Evolutionary conservation across 1,140 invertebrate genomes (phyloP).

Genomic region (Camponotus vicinus): DNA sequence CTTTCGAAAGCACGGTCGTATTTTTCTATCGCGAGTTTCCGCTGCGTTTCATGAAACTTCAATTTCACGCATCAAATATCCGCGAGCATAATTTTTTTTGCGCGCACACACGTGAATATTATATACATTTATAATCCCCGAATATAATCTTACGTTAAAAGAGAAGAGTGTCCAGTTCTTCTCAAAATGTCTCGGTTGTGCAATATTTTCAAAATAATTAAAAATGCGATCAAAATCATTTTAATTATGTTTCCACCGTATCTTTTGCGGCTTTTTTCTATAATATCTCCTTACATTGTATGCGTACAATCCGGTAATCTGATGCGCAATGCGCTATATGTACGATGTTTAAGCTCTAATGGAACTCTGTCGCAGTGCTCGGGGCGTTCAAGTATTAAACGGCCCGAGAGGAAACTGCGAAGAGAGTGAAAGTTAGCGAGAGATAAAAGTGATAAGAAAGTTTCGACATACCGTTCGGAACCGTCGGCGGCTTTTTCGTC

Average conservation of each 20-base stretch:
- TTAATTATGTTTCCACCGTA: neutral
- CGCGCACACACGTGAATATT: neutral
- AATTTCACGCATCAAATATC: conserved; percentile 58
- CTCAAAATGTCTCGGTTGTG: neutral
- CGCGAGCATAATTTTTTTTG: conserved; percentile 30
- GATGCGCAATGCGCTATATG: neutral
- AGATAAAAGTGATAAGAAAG: conserved; percentile 54
- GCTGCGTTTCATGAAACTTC: conserved; percentile 34
- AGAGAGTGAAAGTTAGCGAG: conserved; percentile 11
- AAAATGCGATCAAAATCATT: neutral
- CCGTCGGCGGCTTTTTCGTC: conserved; percentile 97
- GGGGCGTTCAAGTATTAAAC: neutral
- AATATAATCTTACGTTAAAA: neutral
- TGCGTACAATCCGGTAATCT: neutral
- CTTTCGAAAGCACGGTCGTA: conserved; percentile 28
- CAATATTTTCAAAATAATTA: neutral
- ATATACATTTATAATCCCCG: neutral
- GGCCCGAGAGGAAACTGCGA: neutral
- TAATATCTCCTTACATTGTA: neutral
- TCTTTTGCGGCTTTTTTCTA: neutral
- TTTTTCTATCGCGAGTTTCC: conserved; percentile 46
- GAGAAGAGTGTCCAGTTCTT: neutral
- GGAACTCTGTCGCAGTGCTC: conserved; percentile 9
- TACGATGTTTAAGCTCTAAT: conserved; percentile 29
- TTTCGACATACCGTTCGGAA: conserved; percentile 95